Conservation (phyloP, 2,888 invertebrate species). For the Eulithis testata region DNA sequence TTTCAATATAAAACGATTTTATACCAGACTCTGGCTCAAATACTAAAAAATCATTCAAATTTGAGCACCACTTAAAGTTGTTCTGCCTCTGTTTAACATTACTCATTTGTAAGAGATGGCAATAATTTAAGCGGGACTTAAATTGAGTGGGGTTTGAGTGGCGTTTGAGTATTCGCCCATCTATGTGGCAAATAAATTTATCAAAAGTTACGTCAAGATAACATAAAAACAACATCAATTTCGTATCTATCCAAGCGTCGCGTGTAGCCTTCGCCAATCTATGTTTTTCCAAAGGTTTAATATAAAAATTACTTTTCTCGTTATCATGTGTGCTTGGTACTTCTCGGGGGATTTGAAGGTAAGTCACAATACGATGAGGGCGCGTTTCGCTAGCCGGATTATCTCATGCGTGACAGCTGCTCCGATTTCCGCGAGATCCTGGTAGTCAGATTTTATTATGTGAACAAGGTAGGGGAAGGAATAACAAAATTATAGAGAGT, state of each 20-base stretch:
- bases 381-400: constrained; percentile 68
- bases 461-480: constrained; percentile 19
- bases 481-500: constrained; percentile 10
- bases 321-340: constrained; percentile 77
- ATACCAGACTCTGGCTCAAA: no score
- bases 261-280: constrained; percentile 18
- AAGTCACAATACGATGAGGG: constrained; percentile 61
- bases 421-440: constrained; percentile 58
- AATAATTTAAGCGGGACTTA: no score
- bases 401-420: constrained; percentile 80
- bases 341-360: constrained; percentile 58
- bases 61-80: no score
- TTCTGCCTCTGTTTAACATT: no score
- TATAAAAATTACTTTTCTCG: constrained; percentile 81
- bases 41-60: no score
- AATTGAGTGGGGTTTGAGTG: no score
- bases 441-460: constrained; percentile 56
- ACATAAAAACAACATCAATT: constrained; percentile 1
- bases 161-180: no score
- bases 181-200: neutral
- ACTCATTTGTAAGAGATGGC: no score
- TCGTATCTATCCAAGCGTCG: constrained; percentile 15
- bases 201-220: neutral
- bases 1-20: no score
- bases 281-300: constrained; percentile 75